These are phyloP conservation scores for Spisula solida DNA, from an alignment of 2,888 invertebrate genomes.

Conservation along the genomic window DNA sequence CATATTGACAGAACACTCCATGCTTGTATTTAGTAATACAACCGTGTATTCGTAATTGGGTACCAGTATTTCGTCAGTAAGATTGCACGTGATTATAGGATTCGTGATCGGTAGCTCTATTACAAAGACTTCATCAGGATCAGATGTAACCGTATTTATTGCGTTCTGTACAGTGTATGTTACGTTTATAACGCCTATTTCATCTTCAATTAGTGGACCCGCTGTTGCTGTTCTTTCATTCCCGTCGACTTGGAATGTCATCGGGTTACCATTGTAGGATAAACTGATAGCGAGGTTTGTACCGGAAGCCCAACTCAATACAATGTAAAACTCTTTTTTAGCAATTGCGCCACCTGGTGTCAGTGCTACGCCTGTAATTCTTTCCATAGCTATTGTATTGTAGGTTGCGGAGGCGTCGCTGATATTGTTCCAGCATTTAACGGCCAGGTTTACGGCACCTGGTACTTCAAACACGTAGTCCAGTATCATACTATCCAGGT, in stretches of 20 bases:
- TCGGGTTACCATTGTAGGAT: conserved; percentile 60
- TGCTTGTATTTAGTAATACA: conserved; percentile 67
- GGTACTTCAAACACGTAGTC: conserved; percentile 69
- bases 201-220: background rate
- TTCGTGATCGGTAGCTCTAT: conserved; percentile 71
- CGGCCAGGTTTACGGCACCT: conserved; percentile 69
- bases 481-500: conserved; percentile 34
- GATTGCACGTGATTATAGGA: conserved; percentile 42
- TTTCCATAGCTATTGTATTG: conserved; percentile 71
- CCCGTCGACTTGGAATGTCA: conserved; percentile 51
- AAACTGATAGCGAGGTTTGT: conserved; percentile 68
- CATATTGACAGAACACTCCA: conserved; percentile 55
- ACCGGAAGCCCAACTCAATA: conserved; percentile 72
- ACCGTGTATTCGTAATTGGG: conserved; percentile 59
- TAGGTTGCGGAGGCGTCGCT: conserved; percentile 41
- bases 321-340: conserved; percentile 62
- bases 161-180: conserved; percentile 48
- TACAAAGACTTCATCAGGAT: conserved; percentile 53
- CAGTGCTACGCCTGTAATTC: conserved; percentile 76
- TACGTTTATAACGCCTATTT: conserved; percentile 51
- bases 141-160: conserved; percentile 28
- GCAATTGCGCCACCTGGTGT: conserved; percentile 72
- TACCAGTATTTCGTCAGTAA: conserved; percentile 38
- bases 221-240: conserved; percentile 50
- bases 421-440: conserved; percentile 77